A percentile compares a stretch with the other conserved stretches of the same genome.
These are phyloP conservation scores for Synergus japonicus DNA, from an alignment of 2,888 invertebrate genomes.

Conservation along the genomic window DNA sequence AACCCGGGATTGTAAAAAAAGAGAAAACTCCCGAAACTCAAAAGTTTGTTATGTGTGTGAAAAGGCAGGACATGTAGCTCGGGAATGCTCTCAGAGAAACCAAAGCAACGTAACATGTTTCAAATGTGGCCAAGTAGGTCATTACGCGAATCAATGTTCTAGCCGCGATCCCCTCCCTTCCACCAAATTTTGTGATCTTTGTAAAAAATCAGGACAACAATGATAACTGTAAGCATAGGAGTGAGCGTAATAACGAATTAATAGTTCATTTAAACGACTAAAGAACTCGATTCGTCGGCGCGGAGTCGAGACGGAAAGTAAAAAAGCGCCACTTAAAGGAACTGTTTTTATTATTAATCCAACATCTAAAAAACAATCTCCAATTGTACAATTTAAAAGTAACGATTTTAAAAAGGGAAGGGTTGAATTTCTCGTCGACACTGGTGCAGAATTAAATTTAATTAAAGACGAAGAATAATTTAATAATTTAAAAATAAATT, in stretches of 20 bases:
- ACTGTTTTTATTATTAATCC: background rate
- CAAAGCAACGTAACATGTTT: too few relatives aligned
- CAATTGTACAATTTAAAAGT: background rate
- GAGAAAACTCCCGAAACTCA: background rate
- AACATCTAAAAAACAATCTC: background rate
- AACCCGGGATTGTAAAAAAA: background rate
- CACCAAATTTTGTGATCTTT: background rate
- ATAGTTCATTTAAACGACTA: constrained; percentile 25
- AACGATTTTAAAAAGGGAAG: background rate
- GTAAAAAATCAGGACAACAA: background rate
- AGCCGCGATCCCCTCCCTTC: background rate
- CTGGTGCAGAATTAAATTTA: background rate
- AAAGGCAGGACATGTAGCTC: background rate
- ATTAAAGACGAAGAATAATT: background rate
- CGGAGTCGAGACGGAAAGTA: background rate
- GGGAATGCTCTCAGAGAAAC: background rate
- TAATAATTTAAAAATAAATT: background rate
- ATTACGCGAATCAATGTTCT: background rate
- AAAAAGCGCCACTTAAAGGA: background rate
- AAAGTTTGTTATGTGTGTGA: background rate
- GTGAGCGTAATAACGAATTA: background rate
- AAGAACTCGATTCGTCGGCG: background rate
- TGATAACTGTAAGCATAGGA: background rate
- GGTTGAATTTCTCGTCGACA: background rate
- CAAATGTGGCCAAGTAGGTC: background rate